Evolutionary conservation across 2,797 vertebrate species (phyloP), one percentile per base, ranked within the genome.

Genomic region (Xenops minutus): DNA sequence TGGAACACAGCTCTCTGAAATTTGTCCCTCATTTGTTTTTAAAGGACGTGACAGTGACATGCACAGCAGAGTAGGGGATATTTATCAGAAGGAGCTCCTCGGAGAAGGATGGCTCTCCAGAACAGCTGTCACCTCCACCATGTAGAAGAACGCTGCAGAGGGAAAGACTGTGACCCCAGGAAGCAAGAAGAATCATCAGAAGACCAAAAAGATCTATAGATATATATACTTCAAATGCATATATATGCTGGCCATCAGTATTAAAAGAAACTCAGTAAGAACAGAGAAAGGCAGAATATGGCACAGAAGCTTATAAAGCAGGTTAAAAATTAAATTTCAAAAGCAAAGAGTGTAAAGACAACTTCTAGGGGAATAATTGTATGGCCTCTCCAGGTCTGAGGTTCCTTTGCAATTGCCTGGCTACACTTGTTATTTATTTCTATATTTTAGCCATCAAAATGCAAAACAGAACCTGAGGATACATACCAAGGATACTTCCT

Each of bases 21-120:
- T 90, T 56, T 66, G 87, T 76, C 85, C 55, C 95, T 86, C 79
- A 7, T 94, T 94, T 86, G 82, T 76, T 81, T 86, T 39, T 72
- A 37, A 69, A 76, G 87, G 81, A 58, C 39, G 34, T 43, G 62
- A 59, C 79, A 84, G 80, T 36, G 43, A 56, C 7, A 30, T 52
- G 54, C 0, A 0, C 1, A 46, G 61, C 74, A 78, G 63, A 85
- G 54, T 3, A 0, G 79, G 59, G 72, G 29, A 14, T 89, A 56
- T 91, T 49, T 67, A 78, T 55, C 74, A 81, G 26, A 37, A 43
- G 0, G 0, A 72, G 55, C 62, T 79, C 48, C 71, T 63, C 0
- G 0, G 34, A 67, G 54, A 64, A 80, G 41, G 73, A 66, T 14
- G 14, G 26, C 43, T 48, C 58, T 93, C 61, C 67, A 77, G 67